Conservation (phyloP, 92 coral and sea anemone species). For the Paramuricea clavata region DNA sequence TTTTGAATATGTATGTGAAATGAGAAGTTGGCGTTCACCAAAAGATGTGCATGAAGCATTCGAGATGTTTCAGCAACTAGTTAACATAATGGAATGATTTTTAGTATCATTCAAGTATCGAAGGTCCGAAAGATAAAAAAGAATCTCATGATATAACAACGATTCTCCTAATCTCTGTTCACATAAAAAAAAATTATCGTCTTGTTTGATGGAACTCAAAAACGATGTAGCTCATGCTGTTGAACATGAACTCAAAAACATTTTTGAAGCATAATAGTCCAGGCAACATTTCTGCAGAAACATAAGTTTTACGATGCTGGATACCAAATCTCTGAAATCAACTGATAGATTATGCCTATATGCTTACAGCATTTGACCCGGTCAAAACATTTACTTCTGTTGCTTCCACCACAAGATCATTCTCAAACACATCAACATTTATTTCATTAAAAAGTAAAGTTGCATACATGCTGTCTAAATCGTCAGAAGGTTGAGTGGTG, state of each 20-base stretch:
- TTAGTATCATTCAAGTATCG: background rate
- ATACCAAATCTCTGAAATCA: background rate
- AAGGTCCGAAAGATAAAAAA: background rate
- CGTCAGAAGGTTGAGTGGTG: too few relatives aligned
- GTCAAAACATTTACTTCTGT: too few relatives aligned
- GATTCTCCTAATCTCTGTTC: background rate
- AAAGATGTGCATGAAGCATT: background rate
- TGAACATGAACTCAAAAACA: too few relatives aligned
- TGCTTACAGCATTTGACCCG: too few relatives aligned
- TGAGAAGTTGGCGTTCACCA: background rate
- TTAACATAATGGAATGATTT: conserved; percentile 14
- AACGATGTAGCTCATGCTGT: too few relatives aligned
- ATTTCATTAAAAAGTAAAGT: too few relatives aligned
- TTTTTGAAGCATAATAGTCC: too few relatives aligned
- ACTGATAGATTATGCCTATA: background rate
- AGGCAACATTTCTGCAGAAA: background rate
- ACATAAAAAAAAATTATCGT: too few relatives aligned
- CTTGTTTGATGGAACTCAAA: too few relatives aligned
- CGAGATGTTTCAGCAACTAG: conserved; percentile 18
- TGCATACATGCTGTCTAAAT: too few relatives aligned
- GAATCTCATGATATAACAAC: background rate
- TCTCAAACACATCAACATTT: too few relatives aligned
- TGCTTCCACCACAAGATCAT: too few relatives aligned
- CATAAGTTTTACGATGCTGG: background rate
- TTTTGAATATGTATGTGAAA: conserved; percentile 5